Evolutionary conservation across 2,797 vertebrate genomes (phyloP), one percentile per base, ranked within the genome.

Genomic region (Rhinogobio ventralis): DNA sequence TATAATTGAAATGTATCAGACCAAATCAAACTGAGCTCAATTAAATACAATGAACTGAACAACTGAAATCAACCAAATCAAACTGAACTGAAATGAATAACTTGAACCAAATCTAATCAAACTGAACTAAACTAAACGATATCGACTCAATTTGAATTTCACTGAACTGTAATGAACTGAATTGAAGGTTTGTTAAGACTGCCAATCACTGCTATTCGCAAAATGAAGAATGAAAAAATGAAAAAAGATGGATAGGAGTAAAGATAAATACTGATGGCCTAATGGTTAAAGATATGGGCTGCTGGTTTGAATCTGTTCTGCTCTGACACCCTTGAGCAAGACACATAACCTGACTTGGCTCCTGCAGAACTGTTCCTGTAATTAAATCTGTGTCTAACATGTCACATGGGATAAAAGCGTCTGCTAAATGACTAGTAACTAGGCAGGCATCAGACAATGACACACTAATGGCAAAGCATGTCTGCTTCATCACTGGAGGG

Each of bases 351-450:
- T 78, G 62, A 75, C 20, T 67, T 51, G 46, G 64, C 17, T 68
- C 17, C n/a, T 25, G 66, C 49, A 60, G 42, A 71, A 60, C 17
- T 33, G 14, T 79, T 64, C 45, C 42, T 49, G 30, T 68, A 79
- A 85, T 85, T 64, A 72, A 72, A 69, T 62, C n/a, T 49, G 30
- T 79, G 42, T 57, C 28, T 73, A 60, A 68, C 75, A 73, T 5
- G 23, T 79, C 67, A 72, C 66, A 49, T 60, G 64, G 66, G 66
- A 79, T 79, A 79, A 84, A 84, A 79, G 66, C 42, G 0, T 84
- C 76, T 49, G 53, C 67, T 79, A 79, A 84, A 85, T 62, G 76
- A 79, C 66, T 64, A 79, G 75, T 55, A 78, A 84, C 74, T 57
- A 78, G 25, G 28, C 64, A 78, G 74, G 33, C 33, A 46, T 77